These are phyloP conservation scores for Drosophila dives DNA, from an alignment of 2,888 invertebrate genomes.

Conservation along the genomic window DNA sequence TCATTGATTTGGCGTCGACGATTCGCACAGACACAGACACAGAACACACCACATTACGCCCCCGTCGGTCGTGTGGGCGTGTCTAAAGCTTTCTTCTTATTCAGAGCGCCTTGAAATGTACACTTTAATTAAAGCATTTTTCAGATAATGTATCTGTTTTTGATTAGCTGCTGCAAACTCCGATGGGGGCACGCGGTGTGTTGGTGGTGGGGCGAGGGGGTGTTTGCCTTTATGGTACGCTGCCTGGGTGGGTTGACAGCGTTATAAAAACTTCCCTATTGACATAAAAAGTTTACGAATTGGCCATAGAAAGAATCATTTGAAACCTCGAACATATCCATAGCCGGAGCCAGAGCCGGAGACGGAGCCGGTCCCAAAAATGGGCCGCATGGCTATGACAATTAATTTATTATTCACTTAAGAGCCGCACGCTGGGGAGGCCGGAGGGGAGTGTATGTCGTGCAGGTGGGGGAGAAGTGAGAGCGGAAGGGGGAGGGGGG, in stretches of 20 bases:
- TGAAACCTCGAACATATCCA: neutral
- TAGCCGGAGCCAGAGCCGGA: neutral
- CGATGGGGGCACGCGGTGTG: neutral
- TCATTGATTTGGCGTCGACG: slow-evolving; percentile 69
- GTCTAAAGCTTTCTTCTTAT: slow-evolving; percentile 32
- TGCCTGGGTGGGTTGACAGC: slow-evolving; percentile 10
- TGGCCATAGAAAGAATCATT: slow-evolving; percentile 12
- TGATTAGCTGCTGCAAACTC: slow-evolving; percentile 66
- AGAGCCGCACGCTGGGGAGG: slow-evolving; percentile 53
- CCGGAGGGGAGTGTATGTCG: neutral
- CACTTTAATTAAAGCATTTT: slow-evolving; percentile 77
- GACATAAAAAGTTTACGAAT: slow-evolving; percentile 68
- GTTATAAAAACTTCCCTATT: slow-evolving; percentile 64
- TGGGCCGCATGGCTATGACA: slow-evolving; percentile 76
- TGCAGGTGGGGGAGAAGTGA: neutral
- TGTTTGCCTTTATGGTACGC: neutral
- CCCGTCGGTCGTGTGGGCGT: slow-evolving; percentile 21
- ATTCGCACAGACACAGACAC: slow-evolving; percentile 4
- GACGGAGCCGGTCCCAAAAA: slow-evolving; percentile 28
- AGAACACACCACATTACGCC: neutral
- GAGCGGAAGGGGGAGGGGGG: neutral
- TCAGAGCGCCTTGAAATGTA: slow-evolving; percentile 54
- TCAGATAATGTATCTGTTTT: slow-evolving; percentile 64
- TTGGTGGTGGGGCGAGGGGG: neutral
- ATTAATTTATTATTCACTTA: slow-evolving; percentile 80